Conservation (phyloP, 2,888 invertebrate species). For the Polyommatus iphigenia region DNA sequence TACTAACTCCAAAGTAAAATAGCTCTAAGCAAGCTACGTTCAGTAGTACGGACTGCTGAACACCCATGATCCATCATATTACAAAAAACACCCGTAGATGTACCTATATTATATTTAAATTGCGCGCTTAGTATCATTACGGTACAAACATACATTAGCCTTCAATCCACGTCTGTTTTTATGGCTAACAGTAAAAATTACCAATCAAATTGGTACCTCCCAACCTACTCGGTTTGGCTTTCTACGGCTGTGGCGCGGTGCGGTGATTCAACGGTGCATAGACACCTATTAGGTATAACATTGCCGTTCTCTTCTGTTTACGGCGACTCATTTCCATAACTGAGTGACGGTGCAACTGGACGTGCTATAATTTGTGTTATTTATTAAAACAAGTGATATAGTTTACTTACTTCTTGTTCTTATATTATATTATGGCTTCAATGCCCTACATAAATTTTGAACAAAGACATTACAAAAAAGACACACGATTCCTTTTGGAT, state of each 20-base stretch:
- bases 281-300: constrained; percentile 41
- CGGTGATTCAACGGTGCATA: constrained; percentile 65
- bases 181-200: constrained; percentile 62
- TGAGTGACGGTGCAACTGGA: constrained; percentile 45
- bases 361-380: constrained; percentile 49
- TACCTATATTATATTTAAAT: constrained; percentile 50
- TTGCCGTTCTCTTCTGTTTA: constrained; percentile 57
- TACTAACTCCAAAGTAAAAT: too few species aligned
- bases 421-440: constrained; percentile 64
- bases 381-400: constrained; percentile 38
- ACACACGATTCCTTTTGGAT: constrained; percentile 90
- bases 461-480: constrained; percentile 92
- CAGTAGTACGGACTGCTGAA: too few species aligned
- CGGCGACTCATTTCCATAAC: constrained; percentile 40
- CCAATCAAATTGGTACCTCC: constrained; percentile 59
- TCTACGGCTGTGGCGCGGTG: constrained; percentile 51
- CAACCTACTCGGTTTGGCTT: constrained; percentile 56
- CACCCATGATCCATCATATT: too few species aligned
- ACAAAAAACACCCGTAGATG: not conserved
- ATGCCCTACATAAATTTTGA: constrained; percentile 77
- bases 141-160: constrained; percentile 62
- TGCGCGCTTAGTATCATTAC: constrained; percentile 63
- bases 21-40: too few species aligned
- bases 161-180: constrained; percentile 64
- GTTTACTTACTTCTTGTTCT: constrained; percentile 36